Evolutionary conservation across 2,797 vertebrate genomes (phyloP), one percentile per base, ranked within the genome.

Genomic region (Sebastes vulpes): DNA sequence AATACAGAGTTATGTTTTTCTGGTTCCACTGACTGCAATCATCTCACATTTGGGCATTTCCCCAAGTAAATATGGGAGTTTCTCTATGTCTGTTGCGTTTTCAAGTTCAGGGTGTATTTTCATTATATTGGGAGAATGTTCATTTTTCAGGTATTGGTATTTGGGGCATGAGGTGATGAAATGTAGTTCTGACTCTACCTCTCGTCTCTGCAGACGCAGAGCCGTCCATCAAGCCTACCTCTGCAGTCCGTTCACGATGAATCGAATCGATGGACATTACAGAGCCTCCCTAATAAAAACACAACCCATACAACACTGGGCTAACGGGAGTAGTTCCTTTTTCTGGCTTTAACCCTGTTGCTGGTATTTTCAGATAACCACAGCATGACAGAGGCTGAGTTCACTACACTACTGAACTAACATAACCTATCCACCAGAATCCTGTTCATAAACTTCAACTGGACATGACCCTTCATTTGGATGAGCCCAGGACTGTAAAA

Each of bases 321-420:
- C 29, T 16, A 26, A 25, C 6, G 2, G 10, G 75, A 18, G 16
- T 46, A n/a, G 28, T n/a, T 52, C 5, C 1, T 5, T 28, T 16
- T 31, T 42, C 38, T 6, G 28, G 48, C 25, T 65, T 57, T 9
- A 56, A 70, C 9, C 3, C 6, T 29, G 23, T 57, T 52, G 12
- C 52, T 57, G 21, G 20, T 65, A 57, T 79, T 81, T 35, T 56
- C 23, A 71, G 6, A 81, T 80, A 81, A 77, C 46, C 58, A 35
- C 54, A 68, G 29, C 11, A 56, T 52, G 31, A 54, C 56, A 38
- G 28, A 38, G 12, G 20, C 31, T 64, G 18, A 63, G 32, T 31
- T 46, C 42, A 18, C 16, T 46, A 21, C 20, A 4, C 25, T 60
- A 12, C 4, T 31, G 31, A 20, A 68, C 9, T 32, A 26, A 65